Evolutionary conservation across 2,888 invertebrate species (phyloP).

Genomic region (Trichogramma dendrolimi): DNA sequence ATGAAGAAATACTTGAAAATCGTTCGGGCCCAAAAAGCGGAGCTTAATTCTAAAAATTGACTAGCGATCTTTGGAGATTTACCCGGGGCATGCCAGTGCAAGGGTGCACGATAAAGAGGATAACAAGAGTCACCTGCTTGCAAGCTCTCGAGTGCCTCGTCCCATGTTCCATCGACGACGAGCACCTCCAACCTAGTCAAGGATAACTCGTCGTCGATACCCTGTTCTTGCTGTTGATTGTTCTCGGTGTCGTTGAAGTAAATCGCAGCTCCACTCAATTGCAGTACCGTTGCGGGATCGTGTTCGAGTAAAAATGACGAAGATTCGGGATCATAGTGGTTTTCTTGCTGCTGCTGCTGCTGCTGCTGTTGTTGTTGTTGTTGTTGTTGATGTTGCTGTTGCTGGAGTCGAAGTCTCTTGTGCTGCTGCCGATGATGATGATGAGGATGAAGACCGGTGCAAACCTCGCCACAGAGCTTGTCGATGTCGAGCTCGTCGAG

Average conservation of each 20-base stretch:
- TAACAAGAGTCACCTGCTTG: constrained; percentile 29
- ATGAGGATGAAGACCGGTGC: constrained; percentile 29
- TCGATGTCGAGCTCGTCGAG: constrained; percentile 48
- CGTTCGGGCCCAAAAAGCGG: too few relatives aligned
- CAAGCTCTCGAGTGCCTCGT: constrained; percentile 37
- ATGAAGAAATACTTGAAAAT: too few relatives aligned
- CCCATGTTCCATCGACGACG: constrained; percentile 47
- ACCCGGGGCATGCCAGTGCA: too few relatives aligned
- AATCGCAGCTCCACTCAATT: constrained; percentile 32
- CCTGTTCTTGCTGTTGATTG: constrained; percentile 31
- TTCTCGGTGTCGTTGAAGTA: constrained; percentile 32
- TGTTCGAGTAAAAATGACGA: too few relatives aligned
- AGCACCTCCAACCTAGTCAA: constrained; percentile 46
- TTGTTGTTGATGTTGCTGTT: not conserved
- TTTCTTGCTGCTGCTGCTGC: not conserved
- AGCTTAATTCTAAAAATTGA: too few relatives aligned
- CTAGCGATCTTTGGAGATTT: too few relatives aligned
- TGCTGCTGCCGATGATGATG: not conserved
- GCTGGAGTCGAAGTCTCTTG: constrained; percentile 9
- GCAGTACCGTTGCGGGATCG: not conserved
- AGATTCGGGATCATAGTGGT: not conserved
- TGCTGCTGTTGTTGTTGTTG: not conserved
- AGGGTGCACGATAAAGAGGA: too few relatives aligned
- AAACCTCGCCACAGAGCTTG: constrained; percentile 46
- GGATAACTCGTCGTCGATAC: constrained; percentile 34